Evolutionary conservation across 2,797 vertebrate genomes (phyloP).

Genomic region (Enteromius radiatus): DNA sequence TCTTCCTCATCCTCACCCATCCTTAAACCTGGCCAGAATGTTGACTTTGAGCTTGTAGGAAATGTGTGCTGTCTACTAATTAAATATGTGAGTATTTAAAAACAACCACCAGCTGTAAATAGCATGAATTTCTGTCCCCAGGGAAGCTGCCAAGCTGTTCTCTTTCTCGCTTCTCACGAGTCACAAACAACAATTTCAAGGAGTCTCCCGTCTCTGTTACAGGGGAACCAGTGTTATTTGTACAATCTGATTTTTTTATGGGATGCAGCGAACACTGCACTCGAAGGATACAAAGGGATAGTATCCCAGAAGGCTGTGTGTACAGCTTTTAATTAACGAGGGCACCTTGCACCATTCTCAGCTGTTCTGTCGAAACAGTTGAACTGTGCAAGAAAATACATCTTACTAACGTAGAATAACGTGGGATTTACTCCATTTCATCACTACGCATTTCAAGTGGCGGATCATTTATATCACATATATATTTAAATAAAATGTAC

Average conservation of each 20-base stretch:
- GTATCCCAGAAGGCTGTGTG: constrained; percentile 64
- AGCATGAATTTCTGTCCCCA: constrained; percentile 75
- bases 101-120: constrained; percentile 79
- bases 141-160: constrained; percentile 81
- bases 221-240: constrained; percentile 71
- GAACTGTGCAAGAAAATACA: not conserved
- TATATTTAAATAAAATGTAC: not conserved
- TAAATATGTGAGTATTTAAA: constrained; percentile 86
- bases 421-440: not conserved
- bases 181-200: constrained; percentile 71
- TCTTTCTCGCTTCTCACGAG: constrained; percentile 47
- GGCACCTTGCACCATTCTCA: constrained; percentile 38
- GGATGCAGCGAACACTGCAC: constrained; percentile 71
- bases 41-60: constrained; percentile 45
- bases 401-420: not conserved
- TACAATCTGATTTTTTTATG: constrained; percentile 69
- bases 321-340: constrained; percentile 76
- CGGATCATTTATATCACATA: not conserved
- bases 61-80: constrained; percentile 74
- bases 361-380: not conserved
- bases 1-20: constrained; percentile 15
- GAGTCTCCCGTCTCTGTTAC: constrained; percentile 70
- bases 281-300: constrained; percentile 59
- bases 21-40: constrained; percentile 36
- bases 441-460: not conserved